Evolutionary conservation across 2,113 vertebrate species (phyloP).

Genomic region (Suncus etruscus): DNA sequence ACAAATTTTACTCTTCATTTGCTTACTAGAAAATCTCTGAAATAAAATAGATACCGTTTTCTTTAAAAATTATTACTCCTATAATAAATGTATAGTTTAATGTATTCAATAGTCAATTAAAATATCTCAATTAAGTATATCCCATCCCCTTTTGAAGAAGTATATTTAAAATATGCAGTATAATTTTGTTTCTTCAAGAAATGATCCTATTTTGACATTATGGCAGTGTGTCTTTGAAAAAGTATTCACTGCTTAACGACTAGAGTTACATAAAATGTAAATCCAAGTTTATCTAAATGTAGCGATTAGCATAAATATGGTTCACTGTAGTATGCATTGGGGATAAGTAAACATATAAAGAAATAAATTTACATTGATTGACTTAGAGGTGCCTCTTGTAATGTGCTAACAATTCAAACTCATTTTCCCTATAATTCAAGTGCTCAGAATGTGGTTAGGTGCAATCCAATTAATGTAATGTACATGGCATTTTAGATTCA

Average conservation of each 20-base stretch:
- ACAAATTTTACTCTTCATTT: constrained; percentile 36
- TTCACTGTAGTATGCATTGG: constrained; percentile 70
- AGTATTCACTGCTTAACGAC: constrained; percentile 76
- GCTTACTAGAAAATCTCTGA: constrained; percentile 4
- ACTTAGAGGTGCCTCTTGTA: constrained; percentile 73
- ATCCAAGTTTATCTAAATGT: constrained; percentile 79
- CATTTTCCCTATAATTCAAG: constrained; percentile 75
- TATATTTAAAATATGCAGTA: constrained; percentile 41
- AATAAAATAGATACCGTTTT: neutral
- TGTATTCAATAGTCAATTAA: constrained; percentile 31
- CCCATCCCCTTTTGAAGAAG: constrained; percentile 10
- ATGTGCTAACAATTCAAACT: constrained; percentile 72
- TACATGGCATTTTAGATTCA: constrained; percentile 62
- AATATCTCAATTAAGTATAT: constrained; percentile 27
- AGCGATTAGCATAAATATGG: constrained; percentile 75
- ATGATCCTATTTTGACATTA: constrained; percentile 67
- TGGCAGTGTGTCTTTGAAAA: constrained; percentile 53
- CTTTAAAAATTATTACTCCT: constrained; percentile 3
- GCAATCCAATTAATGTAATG: constrained; percentile 73
- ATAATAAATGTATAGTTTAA: constrained; percentile 23
- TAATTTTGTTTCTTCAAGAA: constrained; percentile 67
- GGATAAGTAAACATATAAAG: constrained; percentile 80
- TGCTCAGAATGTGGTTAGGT: constrained; percentile 39
- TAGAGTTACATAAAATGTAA: constrained; percentile 74
- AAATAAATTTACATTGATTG: constrained; percentile 76